Evolutionary conservation across 2,113 vertebrate genomes (phyloP).

Genomic region (Anguilla rostrata): DNA sequence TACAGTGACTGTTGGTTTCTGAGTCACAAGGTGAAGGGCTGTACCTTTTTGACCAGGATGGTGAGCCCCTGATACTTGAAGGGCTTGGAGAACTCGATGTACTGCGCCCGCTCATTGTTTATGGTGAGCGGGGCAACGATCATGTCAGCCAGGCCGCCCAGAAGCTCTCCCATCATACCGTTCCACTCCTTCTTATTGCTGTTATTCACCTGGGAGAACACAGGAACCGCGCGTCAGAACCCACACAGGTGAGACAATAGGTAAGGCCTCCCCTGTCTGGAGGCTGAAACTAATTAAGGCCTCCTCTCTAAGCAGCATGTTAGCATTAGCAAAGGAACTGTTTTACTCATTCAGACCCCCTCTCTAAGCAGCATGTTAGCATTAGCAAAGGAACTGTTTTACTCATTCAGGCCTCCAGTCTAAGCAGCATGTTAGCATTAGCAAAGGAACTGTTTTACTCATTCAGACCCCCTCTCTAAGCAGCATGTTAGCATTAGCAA

Average conservation of each 20-base stretch:
- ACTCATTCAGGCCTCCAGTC: not conserved
- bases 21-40: too few species aligned
- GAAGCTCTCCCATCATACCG: constrained; percentile 96
- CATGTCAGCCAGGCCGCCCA: constrained; percentile 94
- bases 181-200: constrained; percentile 99
- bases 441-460: not conserved
- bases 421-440: not conserved
- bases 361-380: not conserved
- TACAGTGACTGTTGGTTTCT: too few species aligned
- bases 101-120: constrained; percentile 96
- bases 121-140: constrained; percentile 96
- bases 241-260: not conserved
- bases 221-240: not conserved
- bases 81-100: constrained; percentile 98
- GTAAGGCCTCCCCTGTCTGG: not conserved
- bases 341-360: not conserved
- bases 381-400: not conserved
- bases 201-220: constrained; percentile 86
- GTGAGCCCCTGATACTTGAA: constrained; percentile 98
- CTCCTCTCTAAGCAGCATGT: not conserved
- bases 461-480: not conserved
- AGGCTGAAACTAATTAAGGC: not conserved
- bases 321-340: not conserved
- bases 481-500: not conserved
- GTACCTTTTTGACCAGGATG: constrained; percentile 97